Base-by-base conservation (phyloP, 2,797 vertebrate genomes). In the Megaceryle alcyon region DNA sequence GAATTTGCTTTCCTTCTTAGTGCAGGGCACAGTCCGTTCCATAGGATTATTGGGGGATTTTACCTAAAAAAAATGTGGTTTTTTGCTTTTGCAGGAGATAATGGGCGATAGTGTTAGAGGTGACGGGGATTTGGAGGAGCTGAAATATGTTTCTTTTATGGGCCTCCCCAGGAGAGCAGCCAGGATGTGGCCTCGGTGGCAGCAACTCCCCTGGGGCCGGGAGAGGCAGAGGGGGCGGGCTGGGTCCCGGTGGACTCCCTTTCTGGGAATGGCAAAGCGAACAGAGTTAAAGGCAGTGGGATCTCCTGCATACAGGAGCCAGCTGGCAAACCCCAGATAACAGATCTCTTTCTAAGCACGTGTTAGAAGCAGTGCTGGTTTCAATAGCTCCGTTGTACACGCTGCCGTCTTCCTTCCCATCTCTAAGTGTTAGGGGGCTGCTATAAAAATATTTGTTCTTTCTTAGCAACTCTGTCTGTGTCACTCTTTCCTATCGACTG, bases 241-340 rank as follows among this genome's bases (percentile, higher is more conserved):
- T 18, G 41, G 61, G 41, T 39, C 7, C 48, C 84, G 3, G 2
- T 1, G 70, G 61, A 41, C 57, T 60, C 78, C 2, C 0, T 63
- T 80, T 60, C 69, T 86, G 94, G 92, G 93, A 92, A 84, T 0
- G 7, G 77, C 5, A 37, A 28, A 95, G 92, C 86, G 86, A 79
- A 66, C 56, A 37, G 78, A 89, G 88, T 35, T 82, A 6, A 86
- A 73, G 94, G 76, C 80, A 23, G 76, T 14, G 72, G 41, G 95
- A 90, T 96, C 71, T 69, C 83, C 81, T 64, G 86, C 86, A 26
- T 49, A 53, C 88, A 88, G 91, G 59, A 95, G 91, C 94, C 88
- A 93, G 96, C 95, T 97, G 97, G 94, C 93, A 92, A 77, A 2
- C 5, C 90, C 79, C 88, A 96, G 97, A 96, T 95, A 95, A 95